Evolutionary conservation across 1,140 invertebrate genomes (phyloP), one percentile per base, ranked within the genome.

Genomic region (Oncopodura yosiiana): DNA sequence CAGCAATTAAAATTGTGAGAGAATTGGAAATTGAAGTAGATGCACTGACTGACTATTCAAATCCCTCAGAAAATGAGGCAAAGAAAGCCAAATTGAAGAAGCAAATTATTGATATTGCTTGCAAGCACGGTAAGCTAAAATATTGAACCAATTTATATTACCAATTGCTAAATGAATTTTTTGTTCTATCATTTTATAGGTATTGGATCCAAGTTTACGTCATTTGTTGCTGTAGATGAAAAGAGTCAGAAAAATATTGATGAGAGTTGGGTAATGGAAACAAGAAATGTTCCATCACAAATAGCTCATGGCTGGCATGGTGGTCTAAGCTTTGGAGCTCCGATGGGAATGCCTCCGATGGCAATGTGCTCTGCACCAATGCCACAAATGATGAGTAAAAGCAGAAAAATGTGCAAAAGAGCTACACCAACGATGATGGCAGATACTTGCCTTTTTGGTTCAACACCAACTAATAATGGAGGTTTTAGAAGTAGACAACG

Each of bases 1-100:
- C 65, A 21, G 64, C 58, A 3, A 38, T 60, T 0, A 67, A 66
- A 51, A 21, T 63, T 5, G 61, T 67, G n/a, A 55, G 64, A 37
- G 66, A 64, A 30, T 45, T 67, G 26, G 62, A 67, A 49, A 19
- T 61, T 18, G 44, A 61, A 37, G 29, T 45, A 3, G 39, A 45
- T 14, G 45, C 39, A 11, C 37, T 46, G 30, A 19, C 8, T 16
- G n/a, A 19, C n/a, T 11, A 23, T 16, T 6, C 3, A n/a, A 37
- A 29, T 16, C 9, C 18, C 2, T 5, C 8, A 14, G 38, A 43
- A 24, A 34, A 48, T n/a, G 24, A 50, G 12, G 29, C 19, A 19
- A 46, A 46, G 27, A 49, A 58, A 42, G 49, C 53, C n/a, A 19
- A 38, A 11, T 12, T 58, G 19, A 61, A 62, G 32, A 54, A 56